phyloP scores from a whole-genome alignment of 2,797 vertebrate genomes.

The Microctenopoma lineatum region DNA sequence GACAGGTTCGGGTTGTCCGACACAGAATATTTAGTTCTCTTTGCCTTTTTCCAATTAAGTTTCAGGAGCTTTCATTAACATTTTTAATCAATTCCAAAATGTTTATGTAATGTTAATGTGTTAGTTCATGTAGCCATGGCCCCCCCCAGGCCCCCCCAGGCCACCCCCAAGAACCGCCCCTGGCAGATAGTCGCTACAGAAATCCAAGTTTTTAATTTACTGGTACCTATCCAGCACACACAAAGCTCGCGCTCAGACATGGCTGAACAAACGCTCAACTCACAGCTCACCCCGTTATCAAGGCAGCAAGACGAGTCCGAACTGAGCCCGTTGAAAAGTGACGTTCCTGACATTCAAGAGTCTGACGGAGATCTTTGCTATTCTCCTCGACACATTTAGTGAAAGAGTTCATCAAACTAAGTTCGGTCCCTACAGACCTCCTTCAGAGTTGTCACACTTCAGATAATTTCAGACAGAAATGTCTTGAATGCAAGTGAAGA shows the following conservation, averaged over 20 bases:
- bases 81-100: too few species aligned
- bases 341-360: not conserved
- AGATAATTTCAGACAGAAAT: not conserved
- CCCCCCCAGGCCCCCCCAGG: too few species aligned
- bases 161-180: too few species aligned
- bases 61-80: too few species aligned
- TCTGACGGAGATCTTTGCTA: not conserved
- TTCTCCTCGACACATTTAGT: not conserved
- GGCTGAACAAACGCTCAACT: not conserved
- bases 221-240: not conserved
- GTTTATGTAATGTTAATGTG: too few species aligned
- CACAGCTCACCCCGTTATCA: not conserved
- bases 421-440: slow-evolving; percentile 1
- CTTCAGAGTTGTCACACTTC: not conserved
- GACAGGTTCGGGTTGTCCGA: too few species aligned
- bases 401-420: slow-evolving; percentile 10
- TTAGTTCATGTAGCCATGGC: too few species aligned
- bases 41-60: too few species aligned
- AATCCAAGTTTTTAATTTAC: not conserved
- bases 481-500: not conserved
- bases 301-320: not conserved
- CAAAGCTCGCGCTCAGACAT: not conserved
- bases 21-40: too few species aligned
- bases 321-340: not conserved
- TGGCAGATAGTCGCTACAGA: not conserved